Percentiles rank a stretch among this genome's conserved stretches.
These are phyloP conservation scores for Drosophila niveifrons DNA, from an alignment of 2,888 invertebrate species.

Conservation along the genomic window DNA sequence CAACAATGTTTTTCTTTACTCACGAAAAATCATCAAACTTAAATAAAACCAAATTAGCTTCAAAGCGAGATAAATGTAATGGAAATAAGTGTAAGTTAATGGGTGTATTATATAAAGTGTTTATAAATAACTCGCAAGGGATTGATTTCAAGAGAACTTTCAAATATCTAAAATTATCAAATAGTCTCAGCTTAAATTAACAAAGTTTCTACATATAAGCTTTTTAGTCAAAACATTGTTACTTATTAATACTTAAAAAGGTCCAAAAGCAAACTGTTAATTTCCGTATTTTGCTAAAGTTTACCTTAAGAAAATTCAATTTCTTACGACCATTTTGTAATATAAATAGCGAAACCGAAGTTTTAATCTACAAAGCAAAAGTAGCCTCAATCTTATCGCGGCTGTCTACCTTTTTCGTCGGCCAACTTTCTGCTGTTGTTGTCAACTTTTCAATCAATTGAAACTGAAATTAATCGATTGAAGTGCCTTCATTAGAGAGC, in stretches of 20 bases:
- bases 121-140: too few relatives aligned
- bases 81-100: too few relatives aligned
- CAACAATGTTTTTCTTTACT: too few relatives aligned
- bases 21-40: too few relatives aligned
- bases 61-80: too few relatives aligned
- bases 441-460: conserved; percentile 24
- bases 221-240: neutral
- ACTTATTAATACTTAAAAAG: neutral
- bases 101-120: too few relatives aligned
- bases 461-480: conserved; percentile 34
- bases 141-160: too few relatives aligned
- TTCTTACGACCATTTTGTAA: neutral
- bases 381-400: neutral
- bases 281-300: neutral
- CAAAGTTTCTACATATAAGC: too few relatives aligned
- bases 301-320: neutral
- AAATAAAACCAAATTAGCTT: too few relatives aligned
- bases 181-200: too few relatives aligned
- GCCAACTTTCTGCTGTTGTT: neutral
- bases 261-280: neutral
- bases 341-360: neutral
- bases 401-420: neutral
- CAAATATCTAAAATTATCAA: too few relatives aligned
- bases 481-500: conserved; percentile 8
- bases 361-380: neutral